Conservation (phyloP, 2,888 invertebrate species). For the Hartigia nigra region DNA sequence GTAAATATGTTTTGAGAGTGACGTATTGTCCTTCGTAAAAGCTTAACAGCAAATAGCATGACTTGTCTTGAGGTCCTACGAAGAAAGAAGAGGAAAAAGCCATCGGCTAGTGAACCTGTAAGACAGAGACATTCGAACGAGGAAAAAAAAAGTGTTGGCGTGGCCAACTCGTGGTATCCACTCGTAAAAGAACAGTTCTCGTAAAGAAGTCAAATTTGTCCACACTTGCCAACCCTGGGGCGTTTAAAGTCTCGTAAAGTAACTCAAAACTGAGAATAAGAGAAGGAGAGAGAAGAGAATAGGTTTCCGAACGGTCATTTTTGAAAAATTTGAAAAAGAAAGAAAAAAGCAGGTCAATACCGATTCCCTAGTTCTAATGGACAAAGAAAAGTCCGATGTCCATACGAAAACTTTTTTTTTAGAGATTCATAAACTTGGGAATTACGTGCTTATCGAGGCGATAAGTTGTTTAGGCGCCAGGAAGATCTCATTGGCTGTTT, state of each 20-base stretch:
- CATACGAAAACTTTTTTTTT: too few relatives aligned
- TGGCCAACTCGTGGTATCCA: neutral
- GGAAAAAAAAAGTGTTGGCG: neutral
- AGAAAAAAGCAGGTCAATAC: neutral
- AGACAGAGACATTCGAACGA: neutral
- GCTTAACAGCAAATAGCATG: neutral
- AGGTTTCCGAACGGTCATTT: neutral
- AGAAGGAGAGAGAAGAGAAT: conserved; percentile 16
- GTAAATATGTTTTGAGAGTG: neutral
- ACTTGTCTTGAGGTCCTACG: too few relatives aligned
- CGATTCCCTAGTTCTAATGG: neutral
- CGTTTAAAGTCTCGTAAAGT: conserved; percentile 53
- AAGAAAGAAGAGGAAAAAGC: neutral
- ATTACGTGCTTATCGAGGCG: too few relatives aligned
- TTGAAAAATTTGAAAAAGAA: neutral
- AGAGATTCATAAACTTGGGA: too few relatives aligned
- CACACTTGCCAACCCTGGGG: conserved; percentile 40
- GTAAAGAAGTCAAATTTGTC: conserved; percentile 55
- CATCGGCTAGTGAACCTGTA: neutral
- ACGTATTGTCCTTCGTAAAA: neutral
- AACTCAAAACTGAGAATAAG: conserved; percentile 17
- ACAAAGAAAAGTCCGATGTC: too few relatives aligned
- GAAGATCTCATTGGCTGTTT: too few relatives aligned
- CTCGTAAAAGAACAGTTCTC: conserved; percentile 41
- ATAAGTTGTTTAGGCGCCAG: too few relatives aligned